Percentiles rank a stretch among this genome's conserved stretches.
Conservation (phyloP, 2,113 vertebrate species). For the Hippocampus mohnikei region DNA sequence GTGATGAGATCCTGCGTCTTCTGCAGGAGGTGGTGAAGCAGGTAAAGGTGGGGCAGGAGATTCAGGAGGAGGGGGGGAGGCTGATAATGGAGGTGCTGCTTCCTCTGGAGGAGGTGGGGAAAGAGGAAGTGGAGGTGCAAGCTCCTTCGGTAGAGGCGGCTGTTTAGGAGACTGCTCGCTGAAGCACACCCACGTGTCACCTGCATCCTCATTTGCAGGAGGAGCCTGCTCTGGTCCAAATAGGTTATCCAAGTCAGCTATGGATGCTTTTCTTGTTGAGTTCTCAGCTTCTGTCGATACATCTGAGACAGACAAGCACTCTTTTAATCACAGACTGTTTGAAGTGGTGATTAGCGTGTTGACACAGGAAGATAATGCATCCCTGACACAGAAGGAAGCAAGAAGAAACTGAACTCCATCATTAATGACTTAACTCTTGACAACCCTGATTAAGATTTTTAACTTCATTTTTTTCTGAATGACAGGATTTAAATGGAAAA, state of each 20-base stretch:
- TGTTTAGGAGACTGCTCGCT: conserved; percentile 77
- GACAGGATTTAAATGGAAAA: no score
- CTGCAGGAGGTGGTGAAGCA: conserved; percentile 44
- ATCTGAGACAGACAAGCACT: conserved; percentile 35
- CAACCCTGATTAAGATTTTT: no score
- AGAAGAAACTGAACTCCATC: neutral
- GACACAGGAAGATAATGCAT: conserved; percentile 8
- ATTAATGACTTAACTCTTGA: no score
- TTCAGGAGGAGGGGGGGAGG: conserved; percentile 55
- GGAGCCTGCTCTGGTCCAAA: conserved; percentile 85
- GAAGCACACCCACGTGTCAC: conserved; percentile 90
- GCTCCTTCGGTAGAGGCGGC: conserved; percentile 43
- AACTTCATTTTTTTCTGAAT: no score
- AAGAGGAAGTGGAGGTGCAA: conserved; percentile 34
- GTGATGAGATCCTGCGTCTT: conserved; percentile 48
- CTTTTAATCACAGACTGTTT: conserved; percentile 14
- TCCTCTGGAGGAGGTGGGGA: conserved; percentile 68
- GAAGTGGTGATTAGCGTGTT: neutral
- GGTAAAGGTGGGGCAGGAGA: conserved; percentile 55
- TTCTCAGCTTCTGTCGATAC: conserved; percentile 46
- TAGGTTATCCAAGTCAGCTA: conserved; percentile 93
- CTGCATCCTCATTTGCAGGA: conserved; percentile 61
- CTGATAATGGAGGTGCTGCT: conserved; percentile 56
- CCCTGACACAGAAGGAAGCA: conserved; percentile 4
- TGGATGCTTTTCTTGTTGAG: conserved; percentile 73